A percentile compares a stretch with the other conserved stretches of the same genome.
These are phyloP conservation scores for Drosophila virilis DNA, from an alignment of 1,140 invertebrate genomes.

Conservation along the genomic window DNA sequence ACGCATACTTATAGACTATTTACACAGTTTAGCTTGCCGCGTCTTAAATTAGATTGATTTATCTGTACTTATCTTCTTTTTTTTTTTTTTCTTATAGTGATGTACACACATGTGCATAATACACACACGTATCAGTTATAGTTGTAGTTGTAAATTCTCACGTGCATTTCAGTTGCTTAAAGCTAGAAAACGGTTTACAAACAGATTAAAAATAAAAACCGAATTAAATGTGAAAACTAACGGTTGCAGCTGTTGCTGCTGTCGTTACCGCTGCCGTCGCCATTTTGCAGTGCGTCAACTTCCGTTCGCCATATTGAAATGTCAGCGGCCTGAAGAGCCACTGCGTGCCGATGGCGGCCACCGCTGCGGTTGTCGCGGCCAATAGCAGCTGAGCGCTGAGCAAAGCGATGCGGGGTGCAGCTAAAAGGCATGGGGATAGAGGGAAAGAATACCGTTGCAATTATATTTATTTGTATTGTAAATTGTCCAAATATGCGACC, in stretches of 20 bases:
- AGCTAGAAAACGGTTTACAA: constrained; percentile 70
- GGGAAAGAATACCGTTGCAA: constrained; percentile 9
- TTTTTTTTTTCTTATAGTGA: neutral
- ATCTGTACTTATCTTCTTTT: constrained; percentile 13
- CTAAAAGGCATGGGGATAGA: neutral
- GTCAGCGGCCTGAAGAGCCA: constrained; percentile 65
- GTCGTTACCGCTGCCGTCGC: constrained; percentile 19
- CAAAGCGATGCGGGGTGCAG: constrained; percentile 7
- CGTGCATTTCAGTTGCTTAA: constrained; percentile 83
- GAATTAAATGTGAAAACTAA: constrained; percentile 17
- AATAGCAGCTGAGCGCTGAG: constrained; percentile 52
- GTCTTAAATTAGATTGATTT: constrained; percentile 21
- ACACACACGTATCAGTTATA: constrained; percentile 41
- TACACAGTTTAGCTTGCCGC: constrained; percentile 60
- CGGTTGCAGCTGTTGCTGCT: neutral
- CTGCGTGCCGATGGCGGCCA: constrained; percentile 41
- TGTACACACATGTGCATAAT: constrained; percentile 30
- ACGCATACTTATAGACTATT: constrained; percentile 71
- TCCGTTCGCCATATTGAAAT: constrained; percentile 76
- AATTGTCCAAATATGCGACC: constrained; percentile 70
- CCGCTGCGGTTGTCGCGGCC: constrained; percentile 60
- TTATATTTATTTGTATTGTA: constrained; percentile 67
- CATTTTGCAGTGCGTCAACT: constrained; percentile 75
- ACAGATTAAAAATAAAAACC: constrained; percentile 27
- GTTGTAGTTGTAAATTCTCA: constrained; percentile 74